Conservation (phyloP, 2,797 vertebrate genomes). For the Amphiprion clarkii region DNA sequence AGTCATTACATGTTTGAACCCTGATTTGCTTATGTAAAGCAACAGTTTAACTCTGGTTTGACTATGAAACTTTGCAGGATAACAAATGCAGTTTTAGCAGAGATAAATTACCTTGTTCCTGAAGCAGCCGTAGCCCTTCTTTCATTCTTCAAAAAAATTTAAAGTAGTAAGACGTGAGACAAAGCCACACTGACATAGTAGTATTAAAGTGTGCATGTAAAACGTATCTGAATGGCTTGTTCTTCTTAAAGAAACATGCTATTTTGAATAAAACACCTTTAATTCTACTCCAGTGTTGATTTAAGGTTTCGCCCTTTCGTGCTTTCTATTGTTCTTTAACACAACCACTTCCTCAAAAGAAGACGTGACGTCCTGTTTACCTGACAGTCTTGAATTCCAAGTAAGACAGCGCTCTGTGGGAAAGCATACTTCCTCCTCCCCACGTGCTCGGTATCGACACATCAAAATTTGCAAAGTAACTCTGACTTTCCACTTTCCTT, state of each 20-base stretch:
- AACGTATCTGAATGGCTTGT: not conserved
- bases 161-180: not conserved
- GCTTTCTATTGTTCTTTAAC: slow-evolving; percentile 79
- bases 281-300: slow-evolving; percentile 53
- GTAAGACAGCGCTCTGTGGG: slow-evolving; percentile 9
- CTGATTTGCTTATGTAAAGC: slow-evolving; percentile 37
- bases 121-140: not conserved
- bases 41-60: slow-evolving; percentile 24
- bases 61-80: slow-evolving; percentile 21
- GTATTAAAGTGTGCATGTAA: not conserved
- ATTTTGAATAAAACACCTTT: slow-evolving; percentile 32
- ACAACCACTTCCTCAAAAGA: slow-evolving; percentile 78
- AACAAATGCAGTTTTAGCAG: not conserved
- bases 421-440: slow-evolving; percentile 37
- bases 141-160: not conserved
- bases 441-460: not conserved
- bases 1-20: not conserved
- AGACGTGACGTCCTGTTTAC: slow-evolving; percentile 76
- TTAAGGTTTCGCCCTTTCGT: slow-evolving; percentile 79
- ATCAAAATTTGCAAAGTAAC: slow-evolving; percentile 18
- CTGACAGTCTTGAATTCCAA: slow-evolving; percentile 66
- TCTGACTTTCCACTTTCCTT: slow-evolving; percentile 20
- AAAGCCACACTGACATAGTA: not conserved
- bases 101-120: slow-evolving; percentile 2
- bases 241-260: not conserved